A percentile compares a stretch with the other conserved stretches of the same genome.
Conservation (phyloP, 2,888 invertebrate genomes). For the Nomada fucata region DNA sequence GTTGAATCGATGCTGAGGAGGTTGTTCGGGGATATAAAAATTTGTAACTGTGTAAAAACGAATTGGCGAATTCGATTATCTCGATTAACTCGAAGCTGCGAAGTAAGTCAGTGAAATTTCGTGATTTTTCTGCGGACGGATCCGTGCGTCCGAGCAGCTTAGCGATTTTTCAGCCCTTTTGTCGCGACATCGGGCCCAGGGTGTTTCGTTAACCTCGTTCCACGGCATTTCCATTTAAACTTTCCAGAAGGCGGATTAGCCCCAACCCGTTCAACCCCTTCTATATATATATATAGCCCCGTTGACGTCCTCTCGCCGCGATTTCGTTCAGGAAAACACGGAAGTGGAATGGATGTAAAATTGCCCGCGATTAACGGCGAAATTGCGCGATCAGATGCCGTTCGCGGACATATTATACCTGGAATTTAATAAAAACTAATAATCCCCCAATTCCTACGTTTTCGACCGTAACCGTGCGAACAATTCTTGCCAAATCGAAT, state of each 20-base stretch:
- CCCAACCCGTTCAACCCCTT: constrained; percentile 30
- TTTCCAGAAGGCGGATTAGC: constrained; percentile 77
- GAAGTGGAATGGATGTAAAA: not conserved
- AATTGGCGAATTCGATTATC: not conserved
- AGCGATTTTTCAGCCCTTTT: constrained; percentile 71
- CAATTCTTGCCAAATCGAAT: too few species aligned
- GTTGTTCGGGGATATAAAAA: too few species aligned
- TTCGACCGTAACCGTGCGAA: too few species aligned
- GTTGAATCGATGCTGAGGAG: too few species aligned
- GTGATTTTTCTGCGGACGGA: constrained; percentile 59
- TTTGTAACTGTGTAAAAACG: not conserved
- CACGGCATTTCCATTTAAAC: constrained; percentile 75
- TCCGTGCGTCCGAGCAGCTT: constrained; percentile 75
- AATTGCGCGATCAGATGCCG: not conserved
- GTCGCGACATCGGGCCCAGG: constrained; percentile 51
- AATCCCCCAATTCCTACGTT: too few species aligned
- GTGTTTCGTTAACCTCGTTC: constrained; percentile 72
- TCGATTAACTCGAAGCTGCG: not conserved
- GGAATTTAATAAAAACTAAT: too few species aligned
- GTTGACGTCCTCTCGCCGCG: not conserved
- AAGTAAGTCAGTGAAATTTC: constrained; percentile 58
- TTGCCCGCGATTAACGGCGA: not conserved
- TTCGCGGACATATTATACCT: not conserved
- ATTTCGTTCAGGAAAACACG: constrained; percentile 2
- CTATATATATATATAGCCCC: not conserved